Evolutionary conservation across 1,140 invertebrate species (phyloP).

Genomic region (Patella vulgata): DNA sequence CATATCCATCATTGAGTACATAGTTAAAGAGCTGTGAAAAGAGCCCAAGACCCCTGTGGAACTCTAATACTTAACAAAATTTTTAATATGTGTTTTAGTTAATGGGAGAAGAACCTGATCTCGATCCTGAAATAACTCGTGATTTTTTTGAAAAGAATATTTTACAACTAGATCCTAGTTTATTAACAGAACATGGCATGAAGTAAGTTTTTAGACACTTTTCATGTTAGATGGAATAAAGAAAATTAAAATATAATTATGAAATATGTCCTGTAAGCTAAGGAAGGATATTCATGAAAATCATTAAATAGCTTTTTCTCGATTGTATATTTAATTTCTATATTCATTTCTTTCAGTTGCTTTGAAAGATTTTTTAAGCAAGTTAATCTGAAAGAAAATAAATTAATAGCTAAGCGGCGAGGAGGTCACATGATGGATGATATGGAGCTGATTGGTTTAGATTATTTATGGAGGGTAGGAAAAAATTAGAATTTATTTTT

Average conservation of each 20-base stretch:
- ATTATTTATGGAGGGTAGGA: constrained; percentile 93
- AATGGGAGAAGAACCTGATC: constrained; percentile 96
- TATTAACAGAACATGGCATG: constrained; percentile 95
- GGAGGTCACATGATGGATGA: constrained; percentile 76
- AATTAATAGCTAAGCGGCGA: constrained; percentile 86
- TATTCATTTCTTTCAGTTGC: constrained; percentile 75
- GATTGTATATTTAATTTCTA: no score
- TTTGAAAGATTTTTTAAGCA: constrained; percentile 96
- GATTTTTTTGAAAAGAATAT: constrained; percentile 98
- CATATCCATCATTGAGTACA: no score
- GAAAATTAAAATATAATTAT: no score
- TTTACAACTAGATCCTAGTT: constrained; percentile 87
- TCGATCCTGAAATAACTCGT: constrained; percentile 95
- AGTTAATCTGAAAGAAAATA: constrained; percentile 95
- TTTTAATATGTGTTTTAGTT: no score
- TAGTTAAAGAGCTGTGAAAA: no score
- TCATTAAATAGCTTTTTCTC: no score
- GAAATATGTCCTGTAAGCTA: no score
- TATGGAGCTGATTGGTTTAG: constrained; percentile 90
- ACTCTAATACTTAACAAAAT: no score
- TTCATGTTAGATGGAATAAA: constrained; percentile 6
- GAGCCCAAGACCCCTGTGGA: no score
- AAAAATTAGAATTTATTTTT: constrained; percentile 1
- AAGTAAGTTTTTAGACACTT: constrained; percentile 72
- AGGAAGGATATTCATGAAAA: no score